Evolutionary conservation across 2,888 invertebrate genomes (phyloP), one percentile per base, ranked within the genome.

Genomic region (Mythimna albipuncta): DNA sequence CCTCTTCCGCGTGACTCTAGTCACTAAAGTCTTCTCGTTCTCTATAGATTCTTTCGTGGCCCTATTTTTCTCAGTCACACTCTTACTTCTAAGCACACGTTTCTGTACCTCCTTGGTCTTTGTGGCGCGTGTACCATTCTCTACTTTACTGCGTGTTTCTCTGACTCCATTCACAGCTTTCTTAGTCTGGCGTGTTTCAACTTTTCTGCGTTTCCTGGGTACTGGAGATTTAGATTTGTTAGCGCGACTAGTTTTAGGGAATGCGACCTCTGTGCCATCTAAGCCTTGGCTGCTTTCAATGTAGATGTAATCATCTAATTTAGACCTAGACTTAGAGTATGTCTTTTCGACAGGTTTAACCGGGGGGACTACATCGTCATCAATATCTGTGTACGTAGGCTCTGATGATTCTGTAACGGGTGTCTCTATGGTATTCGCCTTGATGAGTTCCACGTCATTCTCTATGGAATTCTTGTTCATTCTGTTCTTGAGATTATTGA

Each of bases 341-440:
- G 96, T 96, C 70, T 94, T 94, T 68, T 95, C 94, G 0, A 96
- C 96, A 0, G 94, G 96, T 85, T 94, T 94, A 35, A 96, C 93
- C 0, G 94, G 82, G 0, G 94, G 94, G 2, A 95, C 87, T 16
- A 94, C 83, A 0, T 85, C 85, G 2, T 95, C 94, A 6, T 95
- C 94, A 0, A 89, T 80, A 6, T 94, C 93, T 3, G 88, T 88
- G 83, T 83, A 93, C 2, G 68, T 87, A 0, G 94, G 94, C 76
- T 94, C 92, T 0, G 84, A 69, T 0, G 82, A 66, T 38, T 94
- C 94, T 0, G 88, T 82, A 10, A 90, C 84, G 0, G 95, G 95
- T 0, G 95, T 94, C 73, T 93, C 92, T 69, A 89, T 87, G 0
- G 94, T 95, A 77, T 93, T 94, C 0, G 95, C 95, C 64, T 92